phyloP scores from a whole-genome alignment of 2,797 vertebrate genomes.

The Notamacropus eugenii region DNA sequence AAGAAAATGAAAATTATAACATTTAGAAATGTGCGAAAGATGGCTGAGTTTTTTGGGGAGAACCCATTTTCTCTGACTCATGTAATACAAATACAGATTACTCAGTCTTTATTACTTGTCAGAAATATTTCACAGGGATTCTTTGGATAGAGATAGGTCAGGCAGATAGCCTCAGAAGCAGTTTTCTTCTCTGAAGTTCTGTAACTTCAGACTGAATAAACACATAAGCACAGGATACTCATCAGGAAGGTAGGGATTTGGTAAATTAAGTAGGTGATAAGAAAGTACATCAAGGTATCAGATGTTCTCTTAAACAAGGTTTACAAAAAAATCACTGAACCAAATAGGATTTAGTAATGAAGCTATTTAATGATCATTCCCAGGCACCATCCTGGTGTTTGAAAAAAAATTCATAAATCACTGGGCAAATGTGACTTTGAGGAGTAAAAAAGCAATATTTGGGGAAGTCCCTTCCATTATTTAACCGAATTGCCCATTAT shows the following conservation, averaged over 20 bases:
- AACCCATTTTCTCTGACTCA: background rate
- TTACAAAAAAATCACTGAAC: background rate
- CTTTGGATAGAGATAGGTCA: background rate
- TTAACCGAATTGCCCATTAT: background rate
- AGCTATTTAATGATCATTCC: background rate
- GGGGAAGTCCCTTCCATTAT: background rate
- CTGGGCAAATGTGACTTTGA: background rate
- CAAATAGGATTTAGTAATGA: background rate
- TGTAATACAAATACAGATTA: background rate
- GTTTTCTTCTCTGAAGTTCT: background rate
- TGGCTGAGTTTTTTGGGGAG: background rate
- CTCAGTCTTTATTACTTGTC: background rate
- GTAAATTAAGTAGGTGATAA: background rate
- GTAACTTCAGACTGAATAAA: background rate
- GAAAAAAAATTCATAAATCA: slow-evolving; percentile 33
- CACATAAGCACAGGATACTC: background rate
- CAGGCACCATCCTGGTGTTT: background rate
- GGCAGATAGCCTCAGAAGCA: background rate
- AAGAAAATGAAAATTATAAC: background rate
- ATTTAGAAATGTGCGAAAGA: background rate
- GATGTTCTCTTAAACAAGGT: background rate
- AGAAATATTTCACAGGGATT: background rate
- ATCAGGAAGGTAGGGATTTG: background rate
- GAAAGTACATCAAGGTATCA: background rate
- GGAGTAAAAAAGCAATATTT: background rate